phyloP scores from a whole-genome alignment of 2,888 invertebrate species.

The Glyphotaelius pellucidus region DNA sequence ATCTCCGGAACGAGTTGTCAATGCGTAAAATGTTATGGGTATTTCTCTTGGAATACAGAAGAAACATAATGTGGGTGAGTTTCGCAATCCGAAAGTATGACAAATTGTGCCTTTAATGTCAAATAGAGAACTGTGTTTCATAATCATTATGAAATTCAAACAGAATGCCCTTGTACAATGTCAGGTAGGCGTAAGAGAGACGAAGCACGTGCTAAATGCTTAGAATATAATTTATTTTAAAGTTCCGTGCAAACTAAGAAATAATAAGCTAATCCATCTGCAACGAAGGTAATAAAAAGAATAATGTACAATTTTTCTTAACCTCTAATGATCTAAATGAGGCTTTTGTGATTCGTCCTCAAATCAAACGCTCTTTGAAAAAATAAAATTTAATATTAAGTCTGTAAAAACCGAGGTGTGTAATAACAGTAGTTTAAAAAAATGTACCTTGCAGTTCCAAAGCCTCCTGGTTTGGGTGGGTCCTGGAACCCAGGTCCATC shows the following conservation, averaged over 20 bases:
- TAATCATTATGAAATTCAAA: too few relatives aligned
- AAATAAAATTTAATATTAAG: not conserved
- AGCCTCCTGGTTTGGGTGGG: slow-evolving; percentile 75
- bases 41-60: too few relatives aligned
- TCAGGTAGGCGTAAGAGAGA: too few relatives aligned
- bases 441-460: slow-evolving; percentile 73
- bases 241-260: not conserved
- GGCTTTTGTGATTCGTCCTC: not conserved
- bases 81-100: too few relatives aligned
- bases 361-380: not conserved
- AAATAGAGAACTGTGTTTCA: too few relatives aligned
- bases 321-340: not conserved
- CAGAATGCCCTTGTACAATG: too few relatives aligned
- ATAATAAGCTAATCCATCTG: not conserved
- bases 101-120: too few relatives aligned
- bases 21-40: too few relatives aligned
- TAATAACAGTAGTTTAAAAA: not conserved
- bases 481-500: slow-evolving; percentile 71
- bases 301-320: not conserved
- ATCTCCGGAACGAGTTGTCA: too few relatives aligned
- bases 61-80: too few relatives aligned
- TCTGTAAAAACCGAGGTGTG: not conserved
- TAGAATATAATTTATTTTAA: not conserved
- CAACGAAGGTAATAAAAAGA: not conserved
- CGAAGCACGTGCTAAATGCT: too few relatives aligned